These are phyloP conservation scores for Hiodon alosoides DNA, from an alignment of 2,113 vertebrate genomes.

Conservation along the genomic window DNA sequence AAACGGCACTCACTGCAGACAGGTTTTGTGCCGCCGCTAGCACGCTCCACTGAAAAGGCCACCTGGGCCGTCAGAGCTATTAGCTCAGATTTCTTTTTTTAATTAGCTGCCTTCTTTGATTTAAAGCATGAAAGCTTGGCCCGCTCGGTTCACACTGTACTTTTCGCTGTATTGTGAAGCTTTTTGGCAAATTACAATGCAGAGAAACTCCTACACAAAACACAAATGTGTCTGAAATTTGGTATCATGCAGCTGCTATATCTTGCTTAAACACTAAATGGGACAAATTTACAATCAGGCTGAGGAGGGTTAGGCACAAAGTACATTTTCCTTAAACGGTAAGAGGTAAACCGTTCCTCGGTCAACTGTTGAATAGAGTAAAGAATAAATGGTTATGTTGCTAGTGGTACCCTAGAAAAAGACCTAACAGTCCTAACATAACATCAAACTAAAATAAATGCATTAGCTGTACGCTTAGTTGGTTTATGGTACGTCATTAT, in stretches of 20 bases:
- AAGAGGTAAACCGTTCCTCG: constrained; percentile 21
- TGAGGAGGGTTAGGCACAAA: constrained; percentile 54
- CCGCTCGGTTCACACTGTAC: constrained; percentile 19
- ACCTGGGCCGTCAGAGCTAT: not conserved
- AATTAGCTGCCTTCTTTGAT: constrained; percentile 7
- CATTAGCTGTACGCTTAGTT: no score
- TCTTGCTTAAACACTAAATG: constrained; percentile 14
- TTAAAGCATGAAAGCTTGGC: not conserved
- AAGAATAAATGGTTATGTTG: not conserved
- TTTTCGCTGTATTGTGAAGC: constrained; percentile 28
- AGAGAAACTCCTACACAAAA: constrained; percentile 44
- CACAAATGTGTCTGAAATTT: constrained; percentile 25
- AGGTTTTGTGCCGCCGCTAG: no score
- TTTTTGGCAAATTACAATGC: constrained; percentile 32
- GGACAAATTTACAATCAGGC: constrained; percentile 22
- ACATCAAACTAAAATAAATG: no score
- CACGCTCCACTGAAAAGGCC: constrained; percentile 1
- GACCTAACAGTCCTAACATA: no score
- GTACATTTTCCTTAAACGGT: constrained; percentile 18
- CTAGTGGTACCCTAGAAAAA: not conserved
- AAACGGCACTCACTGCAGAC: not conserved
- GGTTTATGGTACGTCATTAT: no score
- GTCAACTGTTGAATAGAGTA: not conserved
- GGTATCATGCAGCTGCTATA: constrained; percentile 41
- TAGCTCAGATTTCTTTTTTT: not conserved